Percentiles rank a stretch among this genome's conserved stretches.
Conservation (phyloP, 2,797 vertebrate species). For the Apogon hyalosoma region DNA sequence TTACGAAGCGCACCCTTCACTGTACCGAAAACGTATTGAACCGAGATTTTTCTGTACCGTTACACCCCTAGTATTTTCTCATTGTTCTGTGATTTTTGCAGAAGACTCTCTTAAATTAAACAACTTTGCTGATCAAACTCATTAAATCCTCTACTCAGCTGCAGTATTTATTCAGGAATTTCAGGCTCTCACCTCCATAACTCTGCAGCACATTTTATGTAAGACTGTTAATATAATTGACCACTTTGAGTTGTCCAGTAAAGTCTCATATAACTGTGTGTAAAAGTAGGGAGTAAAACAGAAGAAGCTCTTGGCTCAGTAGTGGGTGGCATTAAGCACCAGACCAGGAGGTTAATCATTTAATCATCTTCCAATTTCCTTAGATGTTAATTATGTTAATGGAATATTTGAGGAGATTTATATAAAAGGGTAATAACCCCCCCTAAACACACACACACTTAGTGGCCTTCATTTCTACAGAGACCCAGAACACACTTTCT, state of each 20-base stretch:
- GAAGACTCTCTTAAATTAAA: background rate
- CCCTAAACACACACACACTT: conserved; percentile 5
- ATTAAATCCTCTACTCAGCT: background rate
- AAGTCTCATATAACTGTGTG: conserved; percentile 47
- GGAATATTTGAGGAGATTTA: conserved; percentile 63
- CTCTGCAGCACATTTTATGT: conserved; percentile 24
- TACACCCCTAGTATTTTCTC: no score
- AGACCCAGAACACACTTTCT: conserved; percentile 20
- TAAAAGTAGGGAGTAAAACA: conserved; percentile 41
- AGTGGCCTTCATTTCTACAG: conserved; percentile 16
- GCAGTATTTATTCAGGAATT: conserved; percentile 20
- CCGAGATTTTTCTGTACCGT: no score
- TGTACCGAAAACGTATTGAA: no score
- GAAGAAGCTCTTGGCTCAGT: conserved; percentile 34
- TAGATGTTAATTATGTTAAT: conserved; percentile 69
- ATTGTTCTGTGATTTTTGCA: no score
- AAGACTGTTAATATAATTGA: conserved; percentile 36
- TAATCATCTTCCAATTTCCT: conserved; percentile 67
- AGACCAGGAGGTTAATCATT: conserved; percentile 64
- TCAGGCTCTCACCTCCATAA: conserved; percentile 8
- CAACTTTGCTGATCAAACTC: conserved; percentile 5
- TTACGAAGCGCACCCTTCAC: no score
- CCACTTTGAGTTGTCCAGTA: conserved; percentile 44
- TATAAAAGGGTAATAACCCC: conserved; percentile 41
- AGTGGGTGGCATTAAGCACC: conserved; percentile 33